A percentile compares a stretch with the other conserved stretches of the same genome.
Evolutionary conservation across 2,888 invertebrate species (phyloP).

Genomic region (Cremastinae sp.): DNA sequence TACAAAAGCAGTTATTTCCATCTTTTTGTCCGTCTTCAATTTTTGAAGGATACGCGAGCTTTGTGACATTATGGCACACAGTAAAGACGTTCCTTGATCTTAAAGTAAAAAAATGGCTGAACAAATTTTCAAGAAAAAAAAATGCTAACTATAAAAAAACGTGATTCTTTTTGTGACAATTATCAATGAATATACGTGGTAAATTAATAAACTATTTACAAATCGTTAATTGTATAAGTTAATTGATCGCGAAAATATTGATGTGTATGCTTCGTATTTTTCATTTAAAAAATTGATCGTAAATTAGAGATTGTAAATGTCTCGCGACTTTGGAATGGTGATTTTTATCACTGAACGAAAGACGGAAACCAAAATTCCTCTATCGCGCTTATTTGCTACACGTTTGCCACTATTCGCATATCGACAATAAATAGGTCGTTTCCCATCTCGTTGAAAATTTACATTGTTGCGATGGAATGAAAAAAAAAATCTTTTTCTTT

Average conservation of each 20-base stretch:
- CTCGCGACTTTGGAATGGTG: constrained; percentile 57
- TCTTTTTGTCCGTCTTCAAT: too few relatives aligned
- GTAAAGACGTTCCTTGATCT: background rate
- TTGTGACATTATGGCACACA: too few relatives aligned
- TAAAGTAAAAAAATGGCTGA: background rate
- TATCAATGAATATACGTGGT: constrained; percentile 11
- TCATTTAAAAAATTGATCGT: constrained; percentile 5
- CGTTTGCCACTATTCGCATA: constrained; percentile 45
- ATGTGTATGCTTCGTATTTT: constrained; percentile 9
- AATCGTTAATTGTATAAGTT: background rate
- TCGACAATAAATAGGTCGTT: constrained; percentile 74
- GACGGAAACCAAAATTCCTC: constrained; percentile 40
- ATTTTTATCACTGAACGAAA: constrained; percentile 57
- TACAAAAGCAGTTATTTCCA: background rate
- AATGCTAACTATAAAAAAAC: background rate
- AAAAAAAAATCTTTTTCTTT: background rate
- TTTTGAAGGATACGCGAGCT: too few relatives aligned
- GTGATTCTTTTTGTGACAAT: constrained; percentile 19
- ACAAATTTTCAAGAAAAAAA: constrained; percentile 2
- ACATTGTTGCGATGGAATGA: too few relatives aligned
- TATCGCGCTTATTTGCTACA: constrained; percentile 57
- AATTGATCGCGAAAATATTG: background rate
- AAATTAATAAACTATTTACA: constrained; percentile 29
- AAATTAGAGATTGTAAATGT: background rate
- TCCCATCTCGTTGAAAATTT: background rate